Evolutionary conservation across 2,888 invertebrate species (phyloP).

Genomic region (Leucophora obtusa): DNA sequence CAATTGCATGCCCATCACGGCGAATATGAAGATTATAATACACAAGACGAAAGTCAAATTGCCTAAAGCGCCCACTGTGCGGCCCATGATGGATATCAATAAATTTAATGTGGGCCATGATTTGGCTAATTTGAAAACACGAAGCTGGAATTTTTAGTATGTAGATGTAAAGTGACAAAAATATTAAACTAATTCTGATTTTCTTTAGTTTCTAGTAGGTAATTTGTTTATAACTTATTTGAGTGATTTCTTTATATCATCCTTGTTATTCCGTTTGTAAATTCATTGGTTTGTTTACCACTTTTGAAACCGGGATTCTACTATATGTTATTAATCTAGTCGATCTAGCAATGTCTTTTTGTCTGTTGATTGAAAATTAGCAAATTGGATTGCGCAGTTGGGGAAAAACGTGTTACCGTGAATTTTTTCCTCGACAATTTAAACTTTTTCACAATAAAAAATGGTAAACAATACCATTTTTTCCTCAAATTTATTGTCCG

Average conservation of each 20-base stretch:
- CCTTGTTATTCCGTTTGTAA: no score
- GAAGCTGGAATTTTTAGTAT: conserved; percentile 83
- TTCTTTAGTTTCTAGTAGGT: background rate
- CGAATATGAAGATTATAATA: conserved; percentile 99
- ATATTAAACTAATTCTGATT: conserved; percentile 33
- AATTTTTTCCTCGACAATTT: no score
- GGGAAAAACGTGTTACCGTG: no score
- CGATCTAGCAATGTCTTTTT: no score
- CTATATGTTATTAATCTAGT: no score
- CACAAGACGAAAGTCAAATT: conserved; percentile 98
- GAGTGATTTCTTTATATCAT: background rate
- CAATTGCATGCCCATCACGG: conserved; percentile 99
- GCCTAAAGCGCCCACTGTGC: conserved; percentile 98
- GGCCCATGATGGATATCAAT: conserved; percentile 98
- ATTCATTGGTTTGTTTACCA: no score
- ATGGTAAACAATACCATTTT: no score
- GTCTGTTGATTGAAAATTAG: no score
- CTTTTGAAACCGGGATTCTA: no score
- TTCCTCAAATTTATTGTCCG: no score
- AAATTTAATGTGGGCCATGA: conserved; percentile 99
- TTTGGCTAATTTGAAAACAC: conserved; percentile 99
- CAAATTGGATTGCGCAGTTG: no score
- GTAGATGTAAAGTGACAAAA: conserved; percentile 33
- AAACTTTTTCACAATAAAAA: no score
- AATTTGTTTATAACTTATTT: background rate